Conservation (phyloP, 2,888 invertebrate genomes). For the Limulus polyphemus region DNA sequence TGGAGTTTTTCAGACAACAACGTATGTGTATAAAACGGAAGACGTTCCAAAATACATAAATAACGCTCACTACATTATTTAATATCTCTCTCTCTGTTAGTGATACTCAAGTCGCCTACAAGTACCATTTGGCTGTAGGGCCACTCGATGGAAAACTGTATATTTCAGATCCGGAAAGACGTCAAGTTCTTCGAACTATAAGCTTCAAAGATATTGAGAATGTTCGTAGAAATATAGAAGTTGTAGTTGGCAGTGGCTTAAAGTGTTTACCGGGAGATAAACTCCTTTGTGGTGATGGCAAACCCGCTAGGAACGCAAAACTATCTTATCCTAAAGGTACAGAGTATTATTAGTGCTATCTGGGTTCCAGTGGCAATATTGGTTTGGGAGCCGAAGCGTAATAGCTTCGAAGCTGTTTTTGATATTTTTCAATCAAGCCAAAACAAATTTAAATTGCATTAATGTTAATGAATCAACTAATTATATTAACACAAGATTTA, state of each 20-base stretch:
- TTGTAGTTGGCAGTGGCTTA: slow-evolving; percentile 57
- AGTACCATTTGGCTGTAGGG: slow-evolving; percentile 90
- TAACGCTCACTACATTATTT: no score
- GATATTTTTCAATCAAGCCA: no score
- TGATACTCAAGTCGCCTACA: slow-evolving; percentile 89
- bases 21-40: no score
- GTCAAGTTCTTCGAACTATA: slow-evolving; percentile 43
- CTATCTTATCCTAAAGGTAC: slow-evolving; percentile 87
- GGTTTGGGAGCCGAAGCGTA: no score
- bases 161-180: slow-evolving; percentile 87
- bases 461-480: no score
- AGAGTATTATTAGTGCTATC: no score
- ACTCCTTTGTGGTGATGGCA: slow-evolving; percentile 83
- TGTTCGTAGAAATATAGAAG: slow-evolving; percentile 38
- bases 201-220: slow-evolving; percentile 27
- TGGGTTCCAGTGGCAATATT: no score
- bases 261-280: slow-evolving; percentile 89
- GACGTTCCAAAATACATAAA: no score
- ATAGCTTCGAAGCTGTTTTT: no score
- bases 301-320: slow-evolving; percentile 75
- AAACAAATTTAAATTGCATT: no score
- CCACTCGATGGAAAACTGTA: slow-evolving; percentile 92
- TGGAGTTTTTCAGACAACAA: no score
- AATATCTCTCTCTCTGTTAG: slow-evolving; percentile 43
- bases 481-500: no score